phyloP scores from a whole-genome alignment of 2,113 vertebrate species.

The Oncorhynchus masou region DNA sequence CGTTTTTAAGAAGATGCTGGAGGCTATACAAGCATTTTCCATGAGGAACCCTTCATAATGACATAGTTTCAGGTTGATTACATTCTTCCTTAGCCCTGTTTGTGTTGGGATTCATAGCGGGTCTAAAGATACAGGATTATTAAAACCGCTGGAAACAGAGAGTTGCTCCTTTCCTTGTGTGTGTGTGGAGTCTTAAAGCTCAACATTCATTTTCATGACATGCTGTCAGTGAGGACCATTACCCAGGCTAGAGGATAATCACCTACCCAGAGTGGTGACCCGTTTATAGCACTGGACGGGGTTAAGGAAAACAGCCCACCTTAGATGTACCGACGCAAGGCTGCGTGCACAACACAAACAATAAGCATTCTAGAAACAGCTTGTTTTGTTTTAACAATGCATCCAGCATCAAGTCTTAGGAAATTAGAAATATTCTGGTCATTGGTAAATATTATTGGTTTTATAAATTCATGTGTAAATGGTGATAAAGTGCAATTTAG shows the following conservation, averaged over 20 bases:
- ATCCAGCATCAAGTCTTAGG: background rate
- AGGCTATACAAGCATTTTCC: too few relatives aligned
- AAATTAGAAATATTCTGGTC: background rate
- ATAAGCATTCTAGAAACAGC: conserved; percentile 28
- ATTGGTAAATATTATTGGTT: too few relatives aligned
- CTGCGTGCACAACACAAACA: conserved; percentile 14
- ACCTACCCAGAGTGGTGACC: conserved; percentile 71
- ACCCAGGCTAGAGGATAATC: conserved; percentile 71
- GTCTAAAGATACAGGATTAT: background rate
- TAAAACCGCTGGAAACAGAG: background rate
- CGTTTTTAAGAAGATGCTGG: too few relatives aligned
- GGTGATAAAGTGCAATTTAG: too few relatives aligned
- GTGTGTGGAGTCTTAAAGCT: conserved; percentile 41
- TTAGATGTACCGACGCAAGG: conserved; percentile 54
- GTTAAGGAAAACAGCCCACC: conserved; percentile 73
- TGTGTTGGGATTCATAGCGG: background rate
- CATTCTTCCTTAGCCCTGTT: background rate
- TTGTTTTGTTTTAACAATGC: conserved; percentile 18
- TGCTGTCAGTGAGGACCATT: conserved; percentile 75
- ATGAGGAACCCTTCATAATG: too few relatives aligned
- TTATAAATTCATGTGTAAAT: too few relatives aligned
- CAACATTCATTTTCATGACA: conserved; percentile 77
- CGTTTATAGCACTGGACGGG: conserved; percentile 66
- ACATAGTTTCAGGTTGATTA: too few relatives aligned
- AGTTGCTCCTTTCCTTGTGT: conserved; percentile 46